Conservation (phyloP, 2,888 invertebrate genomes). For the Odontocolon sp. region DNA sequence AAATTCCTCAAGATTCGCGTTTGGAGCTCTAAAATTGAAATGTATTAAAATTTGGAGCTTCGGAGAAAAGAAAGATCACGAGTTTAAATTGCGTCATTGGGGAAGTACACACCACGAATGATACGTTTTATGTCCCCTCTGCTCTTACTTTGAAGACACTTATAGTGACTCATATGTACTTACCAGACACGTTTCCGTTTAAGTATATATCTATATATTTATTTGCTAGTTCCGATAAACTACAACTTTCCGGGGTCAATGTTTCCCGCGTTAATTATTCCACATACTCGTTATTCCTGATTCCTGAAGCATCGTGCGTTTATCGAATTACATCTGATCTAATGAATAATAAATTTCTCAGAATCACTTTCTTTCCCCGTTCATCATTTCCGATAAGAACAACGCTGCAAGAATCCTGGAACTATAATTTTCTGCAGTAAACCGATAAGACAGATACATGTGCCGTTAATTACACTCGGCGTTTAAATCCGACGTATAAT, state of each 20-base stretch:
- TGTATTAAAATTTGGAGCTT: too few relatives aligned
- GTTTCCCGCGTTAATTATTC: too few relatives aligned
- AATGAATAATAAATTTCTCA: conserved; percentile 19
- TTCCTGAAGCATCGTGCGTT: too few relatives aligned
- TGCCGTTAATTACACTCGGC: conserved; percentile 41
- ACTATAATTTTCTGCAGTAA: not conserved
- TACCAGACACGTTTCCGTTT: not conserved
- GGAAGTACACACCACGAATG: not conserved
- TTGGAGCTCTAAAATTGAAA: too few relatives aligned
- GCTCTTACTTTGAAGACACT: not conserved
- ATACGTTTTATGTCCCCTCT: not conserved
- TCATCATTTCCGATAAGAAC: too few relatives aligned
- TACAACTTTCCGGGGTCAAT: too few relatives aligned
- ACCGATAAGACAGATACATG: conserved; percentile 4
- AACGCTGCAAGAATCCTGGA: not conserved
- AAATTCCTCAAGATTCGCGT: not conserved
- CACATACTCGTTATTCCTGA: too few relatives aligned
- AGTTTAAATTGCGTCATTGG: not conserved
- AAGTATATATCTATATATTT: too few relatives aligned
- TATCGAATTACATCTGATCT: too few relatives aligned
- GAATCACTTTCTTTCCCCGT: not conserved
- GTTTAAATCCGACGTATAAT: not conserved
- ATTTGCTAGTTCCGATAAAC: too few relatives aligned
- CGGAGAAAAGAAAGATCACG: not conserved
- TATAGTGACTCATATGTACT: too few relatives aligned